A percentile compares a stretch with the other conserved stretches of the same genome.
phyloP scores from a whole-genome alignment of 1,140 invertebrate species.

The Papilio glaucus region DNA sequence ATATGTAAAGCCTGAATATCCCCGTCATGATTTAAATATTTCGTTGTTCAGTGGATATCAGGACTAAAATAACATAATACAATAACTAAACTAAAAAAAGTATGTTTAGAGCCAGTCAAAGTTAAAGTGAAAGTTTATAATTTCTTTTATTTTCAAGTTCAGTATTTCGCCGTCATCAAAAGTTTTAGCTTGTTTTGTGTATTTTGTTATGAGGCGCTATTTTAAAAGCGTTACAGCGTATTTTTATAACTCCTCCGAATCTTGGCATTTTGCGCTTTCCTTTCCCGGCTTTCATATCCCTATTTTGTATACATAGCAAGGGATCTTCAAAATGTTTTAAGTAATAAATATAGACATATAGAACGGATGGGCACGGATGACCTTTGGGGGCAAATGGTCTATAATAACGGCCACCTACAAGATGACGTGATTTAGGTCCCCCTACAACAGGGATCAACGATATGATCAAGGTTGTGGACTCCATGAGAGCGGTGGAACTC shows the following conservation, averaged over 20 bases:
- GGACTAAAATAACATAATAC: background rate
- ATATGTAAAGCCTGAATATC: too few species aligned
- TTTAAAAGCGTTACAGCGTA: conserved; percentile 1
- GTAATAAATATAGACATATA: too few species aligned
- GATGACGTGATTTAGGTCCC: too few species aligned
- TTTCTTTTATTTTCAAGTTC: conserved; percentile 11
- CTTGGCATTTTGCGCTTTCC: background rate
- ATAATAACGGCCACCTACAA: too few species aligned
- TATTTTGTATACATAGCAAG: background rate
- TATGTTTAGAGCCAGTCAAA: background rate
- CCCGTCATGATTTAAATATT: too few species aligned
- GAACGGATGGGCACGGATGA: too few species aligned
- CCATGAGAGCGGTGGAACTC: too few species aligned
- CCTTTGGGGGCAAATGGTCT: too few species aligned
- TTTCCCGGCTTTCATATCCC: background rate
- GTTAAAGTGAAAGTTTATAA: background rate
- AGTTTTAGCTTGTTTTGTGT: conserved; percentile 10
- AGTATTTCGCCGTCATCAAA: background rate
- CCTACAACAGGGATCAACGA: too few species aligned
- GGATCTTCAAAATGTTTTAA: too few species aligned
- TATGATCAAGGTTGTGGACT: too few species aligned
- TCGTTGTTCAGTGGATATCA: background rate
- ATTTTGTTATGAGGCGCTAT: background rate
- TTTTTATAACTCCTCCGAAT: background rate
- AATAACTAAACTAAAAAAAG: too few species aligned